Evolutionary conservation across 2,797 vertebrate genomes (phyloP).

Genomic region (Stomatorhinus walkeri): DNA sequence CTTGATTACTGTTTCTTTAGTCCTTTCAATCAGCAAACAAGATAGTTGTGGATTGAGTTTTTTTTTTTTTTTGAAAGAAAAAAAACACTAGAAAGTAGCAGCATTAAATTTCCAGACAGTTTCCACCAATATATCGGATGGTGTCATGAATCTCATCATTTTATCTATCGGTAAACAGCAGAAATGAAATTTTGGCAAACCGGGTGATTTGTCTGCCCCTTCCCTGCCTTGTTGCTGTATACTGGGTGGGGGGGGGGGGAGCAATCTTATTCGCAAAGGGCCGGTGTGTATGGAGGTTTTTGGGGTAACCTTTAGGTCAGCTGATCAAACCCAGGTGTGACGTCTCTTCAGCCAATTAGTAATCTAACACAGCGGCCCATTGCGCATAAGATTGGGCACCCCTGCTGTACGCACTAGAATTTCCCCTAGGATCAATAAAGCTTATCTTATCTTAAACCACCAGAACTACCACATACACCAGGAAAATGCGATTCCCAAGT

Average conservation of each 20-base stretch:
- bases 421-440: not conserved
- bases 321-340: too few species aligned
- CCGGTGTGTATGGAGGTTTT: too few species aligned
- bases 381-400: too few species aligned
- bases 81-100: not conserved
- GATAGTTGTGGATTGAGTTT: not conserved
- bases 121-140: not conserved
- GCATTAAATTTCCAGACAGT: not conserved
- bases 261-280: too few species aligned
- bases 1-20: constrained; percentile 10
- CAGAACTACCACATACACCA: not conserved
- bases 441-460: not conserved
- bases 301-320: too few species aligned
- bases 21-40: not conserved
- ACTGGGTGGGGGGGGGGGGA: too few species aligned
- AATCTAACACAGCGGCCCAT: too few species aligned
- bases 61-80: not conserved
- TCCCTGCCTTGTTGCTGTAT: not conserved
- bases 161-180: not conserved
- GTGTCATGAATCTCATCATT: not conserved
- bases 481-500: not conserved
- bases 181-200: not conserved
- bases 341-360: too few species aligned
- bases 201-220: not conserved
- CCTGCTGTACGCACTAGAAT: not conserved